A percentile compares a stretch with the other conserved stretches of the same genome.
Conservation (phyloP, 2,888 invertebrate genomes). For the Seira musarum region DNA sequence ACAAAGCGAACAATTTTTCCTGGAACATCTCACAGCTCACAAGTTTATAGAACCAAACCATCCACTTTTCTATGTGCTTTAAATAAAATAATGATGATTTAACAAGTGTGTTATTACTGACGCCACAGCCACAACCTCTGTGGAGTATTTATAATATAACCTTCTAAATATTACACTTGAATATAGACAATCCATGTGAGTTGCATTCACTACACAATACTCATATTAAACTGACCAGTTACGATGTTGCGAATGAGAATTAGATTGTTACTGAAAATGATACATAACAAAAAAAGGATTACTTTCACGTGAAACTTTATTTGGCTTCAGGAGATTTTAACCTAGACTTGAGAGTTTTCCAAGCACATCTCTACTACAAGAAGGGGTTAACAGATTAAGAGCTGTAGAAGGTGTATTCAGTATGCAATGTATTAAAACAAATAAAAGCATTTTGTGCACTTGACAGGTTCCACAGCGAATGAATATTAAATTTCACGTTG, state of each 20-base stretch:
- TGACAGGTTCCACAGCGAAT: background rate
- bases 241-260: background rate
- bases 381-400: background rate
- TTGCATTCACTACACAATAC: background rate
- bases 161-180: no score
- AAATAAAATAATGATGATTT: background rate
- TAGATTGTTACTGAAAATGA: background rate
- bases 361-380: background rate
- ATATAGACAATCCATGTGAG: background rate
- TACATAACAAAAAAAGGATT: background rate
- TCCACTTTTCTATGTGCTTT: background rate
- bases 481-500: constrained; percentile 8
- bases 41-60: background rate
- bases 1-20: no score
- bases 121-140: no score
- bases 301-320: constrained; percentile 45
- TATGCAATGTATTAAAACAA: background rate
- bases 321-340: no score
- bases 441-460: background rate
- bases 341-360: no score
- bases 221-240: background rate
- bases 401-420: background rate
- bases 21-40: background rate
- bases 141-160: no score
- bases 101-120: no score